A percentile compares a stretch with the other conserved stretches of the same genome.
Evolutionary conservation across 2,888 invertebrate genomes (phyloP).

Genomic region (Chydorus sphaericus): DNA sequence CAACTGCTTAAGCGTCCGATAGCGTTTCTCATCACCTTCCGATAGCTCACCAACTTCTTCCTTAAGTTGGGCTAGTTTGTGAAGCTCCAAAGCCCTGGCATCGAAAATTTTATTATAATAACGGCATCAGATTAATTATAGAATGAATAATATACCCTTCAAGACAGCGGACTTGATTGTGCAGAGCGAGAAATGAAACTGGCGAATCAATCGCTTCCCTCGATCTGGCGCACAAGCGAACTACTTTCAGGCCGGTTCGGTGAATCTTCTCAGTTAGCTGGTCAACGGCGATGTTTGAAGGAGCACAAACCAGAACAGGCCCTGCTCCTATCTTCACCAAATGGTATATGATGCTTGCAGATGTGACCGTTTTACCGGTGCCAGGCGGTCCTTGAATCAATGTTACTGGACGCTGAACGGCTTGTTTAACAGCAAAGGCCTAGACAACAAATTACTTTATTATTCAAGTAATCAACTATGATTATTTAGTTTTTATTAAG

Average conservation of each 20-base stretch:
- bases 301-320: slow-evolving; percentile 88
- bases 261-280: slow-evolving; percentile 98
- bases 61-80: slow-evolving; percentile 88
- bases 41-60: slow-evolving; percentile 97
- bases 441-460: slow-evolving; percentile 26
- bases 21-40: slow-evolving; percentile 86
- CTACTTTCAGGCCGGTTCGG: slow-evolving; percentile 80
- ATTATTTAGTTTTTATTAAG: too few relatives aligned
- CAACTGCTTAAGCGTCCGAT: slow-evolving; percentile 72
- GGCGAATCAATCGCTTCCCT: slow-evolving; percentile 96
- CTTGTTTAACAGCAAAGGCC: slow-evolving; percentile 96
- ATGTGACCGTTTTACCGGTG: slow-evolving; percentile 97
- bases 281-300: slow-evolving; percentile 98
- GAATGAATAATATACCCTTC: too few relatives aligned
- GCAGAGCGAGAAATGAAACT: slow-evolving; percentile 88
- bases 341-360: slow-evolving; percentile 97
- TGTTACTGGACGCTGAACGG: slow-evolving; percentile 85
- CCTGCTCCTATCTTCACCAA: slow-evolving; percentile 77
- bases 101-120: too few relatives aligned
- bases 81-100: slow-evolving; percentile 63
- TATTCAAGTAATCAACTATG: background rate
- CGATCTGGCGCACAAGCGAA: slow-evolving; percentile 91
- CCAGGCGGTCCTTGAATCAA: slow-evolving; percentile 94
- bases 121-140: too few relatives aligned
- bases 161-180: slow-evolving; percentile 91